Evolutionary conservation across 1,140 invertebrate genomes (phyloP), one percentile per base, ranked within the genome.

Genomic region (Meloidogyne floridensis): DNA sequence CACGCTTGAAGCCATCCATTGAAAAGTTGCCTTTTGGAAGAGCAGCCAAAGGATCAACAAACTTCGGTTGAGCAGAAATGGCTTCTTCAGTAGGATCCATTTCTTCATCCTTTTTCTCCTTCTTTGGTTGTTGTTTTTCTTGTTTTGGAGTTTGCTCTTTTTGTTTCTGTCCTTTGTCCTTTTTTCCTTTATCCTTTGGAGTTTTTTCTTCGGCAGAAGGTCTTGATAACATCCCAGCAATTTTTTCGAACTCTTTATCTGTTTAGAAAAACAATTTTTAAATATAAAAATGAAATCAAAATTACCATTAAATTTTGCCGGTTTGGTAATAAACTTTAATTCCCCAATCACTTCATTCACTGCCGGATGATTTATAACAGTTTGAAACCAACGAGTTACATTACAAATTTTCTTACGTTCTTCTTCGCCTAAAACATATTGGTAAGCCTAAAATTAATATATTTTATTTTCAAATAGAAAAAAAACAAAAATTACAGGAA

Each of bases 1-100:
- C 93, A 81, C 95, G 93, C 92, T 99, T 99, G 91, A 97, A 99
- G 89, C 96, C 95, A 88, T 99, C 98, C 92, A 99, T 94, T 88
- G 94, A 93, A 91, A 98, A 98, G 47, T 93, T 94, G 94, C 94
- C 94, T 92, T 96, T 94, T 82, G 95, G 96, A 90, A 97, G 91
- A 1, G 92, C 90, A 90, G 95, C 94, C 90, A 98, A 96, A 43
- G 97, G 97, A 93, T 98, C 95, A 89, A 94, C 95, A 11, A 93
- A 93, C 91, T 95, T 95, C 54, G 94, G 94, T 88, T 95, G 94
- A 56, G 81, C 81, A 72, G 85, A 71, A 54, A 77, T 47, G 3
- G 47, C 70, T n/a, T 82, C 83, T 13, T 87, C 85, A 9, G 18
- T 80, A 11, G 87, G 84, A 20, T 86, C 87, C 69, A 84, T 80